Evolutionary conservation across 2,113 vertebrate species (phyloP).

Genomic region (Scophthalmus maximus): DNA sequence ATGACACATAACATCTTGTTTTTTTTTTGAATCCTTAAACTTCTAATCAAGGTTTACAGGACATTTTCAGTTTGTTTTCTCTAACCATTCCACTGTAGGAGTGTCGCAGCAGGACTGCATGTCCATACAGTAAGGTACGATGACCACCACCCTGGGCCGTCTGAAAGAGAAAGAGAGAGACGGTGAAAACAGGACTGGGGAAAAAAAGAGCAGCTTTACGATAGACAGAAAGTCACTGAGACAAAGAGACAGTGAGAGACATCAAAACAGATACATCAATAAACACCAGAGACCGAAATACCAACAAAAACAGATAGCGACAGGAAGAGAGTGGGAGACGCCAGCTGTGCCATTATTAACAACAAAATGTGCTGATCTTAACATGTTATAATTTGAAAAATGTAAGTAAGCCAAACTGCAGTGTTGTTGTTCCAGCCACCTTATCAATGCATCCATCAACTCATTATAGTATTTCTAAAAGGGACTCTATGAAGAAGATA

Average conservation of each 20-base stretch:
- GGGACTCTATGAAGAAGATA: too few species aligned
- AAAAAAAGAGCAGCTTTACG: background rate
- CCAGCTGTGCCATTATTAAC: background rate
- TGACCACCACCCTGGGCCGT: constrained; percentile 93
- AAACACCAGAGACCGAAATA: constrained; percentile 29
- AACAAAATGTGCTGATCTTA: too few species aligned
- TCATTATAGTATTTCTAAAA: too few species aligned
- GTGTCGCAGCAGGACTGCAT: constrained; percentile 93
- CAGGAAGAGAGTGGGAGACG: constrained; percentile 18
- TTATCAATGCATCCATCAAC: too few species aligned
- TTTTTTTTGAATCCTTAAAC: too few species aligned
- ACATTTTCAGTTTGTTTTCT: constrained; percentile 36
- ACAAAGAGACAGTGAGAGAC: background rate
- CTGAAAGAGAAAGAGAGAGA: constrained; percentile 66
- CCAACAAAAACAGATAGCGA: constrained; percentile 22
- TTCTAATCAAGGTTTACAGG: too few species aligned
- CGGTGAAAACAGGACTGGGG: background rate
- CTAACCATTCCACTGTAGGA: constrained; percentile 97
- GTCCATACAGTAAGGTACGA: constrained; percentile 93
- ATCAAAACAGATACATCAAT: constrained; percentile 4
- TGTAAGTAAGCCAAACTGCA: background rate
- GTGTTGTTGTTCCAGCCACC: background rate
- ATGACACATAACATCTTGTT: too few species aligned
- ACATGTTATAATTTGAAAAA: too few species aligned
- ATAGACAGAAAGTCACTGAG: background rate